Conservation (phyloP, 2,888 invertebrate species). For the Matsumyia berberina region DNA sequence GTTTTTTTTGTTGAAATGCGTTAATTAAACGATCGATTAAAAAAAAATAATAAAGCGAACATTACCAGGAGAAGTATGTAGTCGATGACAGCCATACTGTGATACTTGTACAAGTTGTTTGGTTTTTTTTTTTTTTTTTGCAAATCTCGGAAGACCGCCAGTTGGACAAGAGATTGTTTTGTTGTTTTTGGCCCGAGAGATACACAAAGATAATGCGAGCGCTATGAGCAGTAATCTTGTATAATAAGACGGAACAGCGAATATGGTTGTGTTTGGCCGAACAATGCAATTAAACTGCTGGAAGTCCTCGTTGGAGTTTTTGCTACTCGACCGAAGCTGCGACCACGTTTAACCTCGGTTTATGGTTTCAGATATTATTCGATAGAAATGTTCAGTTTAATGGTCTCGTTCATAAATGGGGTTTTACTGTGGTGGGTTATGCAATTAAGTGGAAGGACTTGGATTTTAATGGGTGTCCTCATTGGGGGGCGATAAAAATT, state of each 20-base stretch:
- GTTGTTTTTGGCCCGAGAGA: slow-evolving; percentile 18
- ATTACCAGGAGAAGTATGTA: slow-evolving; percentile 2
- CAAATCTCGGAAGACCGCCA: slow-evolving; percentile 10
- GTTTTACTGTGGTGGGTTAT: slow-evolving; percentile 22
- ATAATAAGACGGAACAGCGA: slow-evolving; percentile 61
- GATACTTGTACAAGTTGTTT: neutral
- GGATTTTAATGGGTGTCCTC: neutral
- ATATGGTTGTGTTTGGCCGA: slow-evolving; percentile 67
- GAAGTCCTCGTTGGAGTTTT: slow-evolving; percentile 38
- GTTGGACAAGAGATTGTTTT: slow-evolving; percentile 20
- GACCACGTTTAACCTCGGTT: slow-evolving; percentile 21
- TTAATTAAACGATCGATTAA: slow-evolving; percentile 71
- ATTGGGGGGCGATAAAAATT: slow-evolving; percentile 24
- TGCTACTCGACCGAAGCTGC: slow-evolving; percentile 10
- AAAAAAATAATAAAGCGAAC: slow-evolving; percentile 13
- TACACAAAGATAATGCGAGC: slow-evolving; percentile 57
- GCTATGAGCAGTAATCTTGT: slow-evolving; percentile 52
- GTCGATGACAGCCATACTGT: slow-evolving; percentile 9
- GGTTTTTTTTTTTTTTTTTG: slow-evolving; percentile 16
- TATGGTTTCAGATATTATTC: slow-evolving; percentile 35
- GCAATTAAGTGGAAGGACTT: slow-evolving; percentile 26
- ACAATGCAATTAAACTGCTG: slow-evolving; percentile 67
- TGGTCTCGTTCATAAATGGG: slow-evolving; percentile 35
- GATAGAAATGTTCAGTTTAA: slow-evolving; percentile 27
- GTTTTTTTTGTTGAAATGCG: slow-evolving; percentile 50